Base-by-base conservation (phyloP, 1,140 invertebrate genomes). In the Andricus grossulariae region DNA sequence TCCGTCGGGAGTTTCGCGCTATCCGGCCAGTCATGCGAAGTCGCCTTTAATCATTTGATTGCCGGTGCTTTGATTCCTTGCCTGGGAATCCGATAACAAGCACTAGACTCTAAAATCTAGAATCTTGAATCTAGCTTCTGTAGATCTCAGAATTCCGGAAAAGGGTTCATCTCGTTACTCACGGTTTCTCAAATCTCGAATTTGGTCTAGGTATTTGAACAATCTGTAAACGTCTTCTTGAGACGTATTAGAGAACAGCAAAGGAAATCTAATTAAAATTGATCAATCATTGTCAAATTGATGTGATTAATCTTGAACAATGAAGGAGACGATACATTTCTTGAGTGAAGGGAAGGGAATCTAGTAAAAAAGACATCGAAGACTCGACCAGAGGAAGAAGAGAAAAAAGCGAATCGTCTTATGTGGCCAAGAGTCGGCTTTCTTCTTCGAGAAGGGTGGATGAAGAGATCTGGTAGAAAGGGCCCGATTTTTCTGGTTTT, bases 21-120 rank as follows among this genome's bases (percentile, higher is more conserved):
- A 86, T 85, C 83, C 81, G 72, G 11, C 71, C 84, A 82, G 76
- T 78, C 85, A 84, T 82, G 83, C 83, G 84, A 83, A 83, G 80
- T 60, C 77, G 84, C 86, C 90, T 90, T 90, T 90, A 91, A 91
- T 90, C 89, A 91, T 89, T 87, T 84, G 88, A 90, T 90, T 90
- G 88, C 86, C 82, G 71, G 73, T 72, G 85, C 85, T 89, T 83
- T 84, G 82, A 85, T 85, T 85, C 84, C 73, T 80, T 84, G 75
- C 75, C 81, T 74, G 54, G 25, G 51, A 57, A 55, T 49, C 54
- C 71, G 39, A 74, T 73, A 73, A 16, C 71, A 72, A 72, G 49
- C n/a, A 18, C 45, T 72, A 50, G 71, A 32, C 18, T 52, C 18
- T 50, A n/a, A 21, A 49, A 13, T 12, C 54, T 8, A 13, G n/a